Evolutionary conservation across 1,140 invertebrate genomes (phyloP).

Genomic region (Drosophila athabasca): DNA sequence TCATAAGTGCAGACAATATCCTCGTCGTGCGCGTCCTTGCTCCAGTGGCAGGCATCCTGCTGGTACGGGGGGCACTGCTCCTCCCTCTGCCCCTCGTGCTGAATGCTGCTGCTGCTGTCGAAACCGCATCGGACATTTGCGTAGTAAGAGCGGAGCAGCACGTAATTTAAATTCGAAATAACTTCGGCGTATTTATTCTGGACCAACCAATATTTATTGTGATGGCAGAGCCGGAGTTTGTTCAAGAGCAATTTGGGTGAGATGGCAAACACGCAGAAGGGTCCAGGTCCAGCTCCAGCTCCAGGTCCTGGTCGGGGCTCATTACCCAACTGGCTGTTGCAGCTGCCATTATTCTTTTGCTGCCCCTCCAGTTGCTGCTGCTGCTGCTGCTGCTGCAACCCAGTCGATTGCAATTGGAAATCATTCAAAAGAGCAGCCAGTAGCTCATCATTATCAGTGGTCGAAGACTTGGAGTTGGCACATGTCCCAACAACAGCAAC

Average conservation of each 20-base stretch:
- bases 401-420: slow-evolving; percentile 83
- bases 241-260: slow-evolving; percentile 83
- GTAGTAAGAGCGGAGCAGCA: slow-evolving; percentile 71
- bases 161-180: slow-evolving; percentile 83
- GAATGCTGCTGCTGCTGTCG: slow-evolving; percentile 40
- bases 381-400: slow-evolving; percentile 44
- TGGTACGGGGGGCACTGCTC: slow-evolving; percentile 1
- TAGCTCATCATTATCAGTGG: slow-evolving; percentile 83
- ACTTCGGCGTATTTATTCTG: slow-evolving; percentile 84
- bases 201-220: slow-evolving; percentile 84
- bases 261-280: slow-evolving; percentile 74
- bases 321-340: slow-evolving; percentile 50
- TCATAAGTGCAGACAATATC: slow-evolving; percentile 80
- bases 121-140: slow-evolving; percentile 64
- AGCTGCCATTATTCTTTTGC: slow-evolving; percentile 25
- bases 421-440: slow-evolving; percentile 83
- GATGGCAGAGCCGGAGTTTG: slow-evolving; percentile 81
- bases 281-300: slow-evolving; percentile 19
- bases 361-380: slow-evolving; percentile 15
- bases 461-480: slow-evolving; percentile 63
- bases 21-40: slow-evolving; percentile 33
- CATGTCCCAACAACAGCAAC: slow-evolving; percentile 49
- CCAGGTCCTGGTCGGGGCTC: slow-evolving; percentile 31
- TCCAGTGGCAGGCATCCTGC: slow-evolving; percentile 34
- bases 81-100: slow-evolving; percentile 12